Base-by-base conservation (phyloP, 2,888 invertebrate genomes). In the Drosophila lutescens region DNA sequence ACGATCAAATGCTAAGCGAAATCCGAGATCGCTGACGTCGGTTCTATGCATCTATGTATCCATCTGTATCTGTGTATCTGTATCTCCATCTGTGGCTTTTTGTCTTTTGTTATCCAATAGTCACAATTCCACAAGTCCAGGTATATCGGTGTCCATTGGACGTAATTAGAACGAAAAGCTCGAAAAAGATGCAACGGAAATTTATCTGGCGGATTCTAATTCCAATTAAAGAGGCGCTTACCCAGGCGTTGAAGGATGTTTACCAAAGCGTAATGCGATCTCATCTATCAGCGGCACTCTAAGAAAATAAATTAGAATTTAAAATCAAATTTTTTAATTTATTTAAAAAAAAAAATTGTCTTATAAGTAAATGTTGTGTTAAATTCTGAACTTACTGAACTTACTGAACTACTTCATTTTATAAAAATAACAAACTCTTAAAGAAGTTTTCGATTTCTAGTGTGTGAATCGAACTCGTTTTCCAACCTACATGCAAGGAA, bases 141-240 rank as follows among this genome's bases (percentile, higher is more conserved):
- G 77, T 76, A 78, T 78, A 78, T 78, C 78, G 62, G 61, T 77
- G 62, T 65, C 76, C 49, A 66, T 72, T 61, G 65, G 74, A 78
- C 63, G 82, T 86, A 86, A 82, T 86, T 78, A 74, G 84, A 82
- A 86, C 78, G 73, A 74, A 74, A 72, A 62, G 50, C 53, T 51
- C 54, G 47, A 46, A 58, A 67, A 66, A 67, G 30, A 67, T 55
- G 65, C 54, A 46, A 34, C 47, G 47, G 47, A 47, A 56, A 44
- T 43, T 55, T 55, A 86, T 87, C 88, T 85, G 66, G 43, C 68
- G 67, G 80, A 86, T 87, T 87, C 86, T 77, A 67, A 81, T 82
- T 87, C 88, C 82, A 67, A 81, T 82, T 82, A 83, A 82, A 80
- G 58, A 61, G 66, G 72, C 71, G 77, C 61, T 81, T 72, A 72